Evolutionary conservation across 2,888 invertebrate genomes (phyloP), one percentile per base, ranked within the genome.

Genomic region (Hyalella azteca): DNA sequence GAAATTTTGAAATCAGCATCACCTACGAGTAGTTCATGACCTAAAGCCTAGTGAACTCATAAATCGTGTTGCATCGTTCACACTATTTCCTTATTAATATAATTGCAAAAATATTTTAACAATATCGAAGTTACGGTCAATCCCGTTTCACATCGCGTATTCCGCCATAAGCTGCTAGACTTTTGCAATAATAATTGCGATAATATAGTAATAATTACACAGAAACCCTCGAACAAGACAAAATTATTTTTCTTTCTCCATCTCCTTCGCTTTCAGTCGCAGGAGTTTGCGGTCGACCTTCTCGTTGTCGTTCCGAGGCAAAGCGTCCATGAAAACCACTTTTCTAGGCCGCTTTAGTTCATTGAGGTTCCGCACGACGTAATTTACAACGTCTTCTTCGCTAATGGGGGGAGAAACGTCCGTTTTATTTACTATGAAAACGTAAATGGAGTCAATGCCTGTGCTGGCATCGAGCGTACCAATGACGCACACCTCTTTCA

Each of bases 401-500:
- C 26, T 54, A 3, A 54, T 29, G 0, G 1, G 26, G 22, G 54
- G 13, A 26, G 29, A 22, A 13, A n/a, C 0, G 2, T 54, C 11
- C 7, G 54, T 7, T 54, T 54, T 76, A 19, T 59, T 78, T 13
- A 80, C 78, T 36, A 80, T 41, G 40, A 73, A 80, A 11, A 73
- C 80, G 26, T 54, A 26, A 9, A 45, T 48, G 22, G 78, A 73
- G 49, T 77, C 80, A 39, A 78, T 78, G 13, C 80, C 82, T 1
- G 79, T 59, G 15, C 29, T 39, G 11, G 75, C 77, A 45, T 79
- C 78, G 2, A 59, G 59, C 26, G 79, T 75, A 0, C 81, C 82
- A 5, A 81, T 60, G 29, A 82, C 79, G 15, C 82, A 81, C n/a
- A 78, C 82, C 15, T 82, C 82, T 4, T 50, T 45, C 40, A 82